Conservation (phyloP, 2,888 invertebrate species). For the Microplitis deprimator region DNA sequence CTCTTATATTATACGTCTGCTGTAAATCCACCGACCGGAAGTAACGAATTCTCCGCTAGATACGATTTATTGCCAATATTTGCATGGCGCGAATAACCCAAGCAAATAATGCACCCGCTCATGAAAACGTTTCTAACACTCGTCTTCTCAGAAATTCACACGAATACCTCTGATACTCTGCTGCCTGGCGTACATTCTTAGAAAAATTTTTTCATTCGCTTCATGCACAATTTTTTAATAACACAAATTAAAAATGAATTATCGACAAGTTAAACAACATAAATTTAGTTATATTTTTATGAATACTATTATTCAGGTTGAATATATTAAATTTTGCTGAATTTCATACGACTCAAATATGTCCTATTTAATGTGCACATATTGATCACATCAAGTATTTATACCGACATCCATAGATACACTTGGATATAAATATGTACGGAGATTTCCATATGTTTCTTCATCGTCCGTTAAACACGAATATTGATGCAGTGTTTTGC, state of each 20-base stretch:
- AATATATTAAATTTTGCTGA: conserved; percentile 4
- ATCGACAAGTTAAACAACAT: background rate
- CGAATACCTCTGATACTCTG: conserved; percentile 1
- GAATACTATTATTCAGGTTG: conserved; percentile 40
- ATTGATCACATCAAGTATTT: conserved; percentile 21
- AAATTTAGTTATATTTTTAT: background rate
- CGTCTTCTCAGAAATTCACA: background rate
- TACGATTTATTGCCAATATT: conserved; percentile 65
- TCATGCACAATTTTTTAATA: conserved; percentile 1
- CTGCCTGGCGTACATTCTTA: background rate
- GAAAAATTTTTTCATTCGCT: background rate
- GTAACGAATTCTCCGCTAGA: conserved; percentile 66
- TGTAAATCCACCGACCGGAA: conserved; percentile 62
- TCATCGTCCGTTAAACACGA: conserved; percentile 20
- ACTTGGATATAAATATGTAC: background rate
- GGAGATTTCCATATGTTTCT: background rate
- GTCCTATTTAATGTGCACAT: conserved; percentile 3
- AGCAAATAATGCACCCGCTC: conserved; percentile 49
- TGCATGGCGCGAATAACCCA: conserved; percentile 62
- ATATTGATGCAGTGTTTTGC: conserved; percentile 9
- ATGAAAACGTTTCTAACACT: conserved; percentile 31
- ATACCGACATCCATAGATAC: conserved; percentile 7
- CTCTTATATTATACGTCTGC: conserved; percentile 33
- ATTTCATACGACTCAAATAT: background rate
- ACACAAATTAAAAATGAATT: background rate